Conservation (phyloP, 2,113 vertebrate species). For the Lipotes vexillifer region DNA sequence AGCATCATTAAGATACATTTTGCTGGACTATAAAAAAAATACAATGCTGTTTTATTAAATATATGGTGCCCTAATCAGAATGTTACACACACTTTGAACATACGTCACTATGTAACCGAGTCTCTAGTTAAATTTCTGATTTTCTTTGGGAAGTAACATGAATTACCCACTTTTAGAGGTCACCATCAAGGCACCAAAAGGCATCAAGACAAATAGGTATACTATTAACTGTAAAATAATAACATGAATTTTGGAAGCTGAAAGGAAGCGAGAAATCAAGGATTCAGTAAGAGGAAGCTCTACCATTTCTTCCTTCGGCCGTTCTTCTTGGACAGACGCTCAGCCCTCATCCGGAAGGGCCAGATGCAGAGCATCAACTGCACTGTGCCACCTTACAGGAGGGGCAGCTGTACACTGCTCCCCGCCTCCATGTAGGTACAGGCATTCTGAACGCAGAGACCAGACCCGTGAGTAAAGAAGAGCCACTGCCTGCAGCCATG, state of each 20-base stretch:
- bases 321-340: neutral
- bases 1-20: neutral
- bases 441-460: neutral
- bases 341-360: neutral
- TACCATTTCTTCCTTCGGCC: neutral
- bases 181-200: neutral
- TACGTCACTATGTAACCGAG: neutral
- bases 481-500: neutral
- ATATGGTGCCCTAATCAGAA: neutral
- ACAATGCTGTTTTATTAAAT: neutral
- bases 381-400: neutral
- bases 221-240: neutral
- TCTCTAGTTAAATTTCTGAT: neutral
- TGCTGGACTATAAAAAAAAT: neutral
- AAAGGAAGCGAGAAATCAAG: neutral
- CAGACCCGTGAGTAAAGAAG: neutral
- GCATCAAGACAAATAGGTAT: neutral
- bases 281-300: neutral
- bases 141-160: neutral
- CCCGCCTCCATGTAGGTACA: neutral
- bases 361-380: neutral
- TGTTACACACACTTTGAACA: neutral
- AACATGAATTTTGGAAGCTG: neutral
- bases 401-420: neutral
- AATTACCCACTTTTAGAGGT: neutral